Percentiles rank a stretch among this genome's conserved stretches.
These are phyloP conservation scores for Rallus crepitans DNA, from an alignment of 2,797 vertebrate genomes.

Conservation along the genomic window DNA sequence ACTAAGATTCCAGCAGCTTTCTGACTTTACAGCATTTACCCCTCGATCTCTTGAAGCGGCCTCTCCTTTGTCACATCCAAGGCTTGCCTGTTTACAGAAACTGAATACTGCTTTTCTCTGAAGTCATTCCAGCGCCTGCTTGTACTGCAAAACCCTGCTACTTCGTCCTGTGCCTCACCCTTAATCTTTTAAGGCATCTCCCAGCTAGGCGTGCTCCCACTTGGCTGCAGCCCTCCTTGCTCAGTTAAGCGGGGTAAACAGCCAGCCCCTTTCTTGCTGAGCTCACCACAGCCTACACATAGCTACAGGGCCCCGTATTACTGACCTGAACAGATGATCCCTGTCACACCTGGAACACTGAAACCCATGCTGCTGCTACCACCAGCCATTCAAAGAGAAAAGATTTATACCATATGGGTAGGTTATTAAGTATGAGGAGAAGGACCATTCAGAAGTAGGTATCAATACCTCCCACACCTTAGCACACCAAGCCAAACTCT, in stretches of 20 bases:
- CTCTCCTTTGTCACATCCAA: background rate
- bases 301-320: accelerated
- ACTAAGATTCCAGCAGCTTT: background rate
- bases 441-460: accelerated
- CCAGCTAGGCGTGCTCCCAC: background rate
- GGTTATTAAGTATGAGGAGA: background rate
- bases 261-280: background rate
- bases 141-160: background rate
- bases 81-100: background rate
- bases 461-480: background rate
- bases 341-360: background rate
- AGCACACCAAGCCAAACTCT: background rate
- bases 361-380: background rate
- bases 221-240: background rate
- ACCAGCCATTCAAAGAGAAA: background rate
- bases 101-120: background rate
- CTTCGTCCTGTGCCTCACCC: background rate
- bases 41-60: background rate
- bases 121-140: background rate
- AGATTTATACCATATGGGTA: background rate
- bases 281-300: background rate
- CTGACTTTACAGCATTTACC: background rate
- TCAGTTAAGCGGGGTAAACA: background rate
- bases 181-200: background rate
- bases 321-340: background rate